Evolutionary conservation across 2,797 vertebrate species (phyloP).

Genomic region (Falco rusticolus): DNA sequence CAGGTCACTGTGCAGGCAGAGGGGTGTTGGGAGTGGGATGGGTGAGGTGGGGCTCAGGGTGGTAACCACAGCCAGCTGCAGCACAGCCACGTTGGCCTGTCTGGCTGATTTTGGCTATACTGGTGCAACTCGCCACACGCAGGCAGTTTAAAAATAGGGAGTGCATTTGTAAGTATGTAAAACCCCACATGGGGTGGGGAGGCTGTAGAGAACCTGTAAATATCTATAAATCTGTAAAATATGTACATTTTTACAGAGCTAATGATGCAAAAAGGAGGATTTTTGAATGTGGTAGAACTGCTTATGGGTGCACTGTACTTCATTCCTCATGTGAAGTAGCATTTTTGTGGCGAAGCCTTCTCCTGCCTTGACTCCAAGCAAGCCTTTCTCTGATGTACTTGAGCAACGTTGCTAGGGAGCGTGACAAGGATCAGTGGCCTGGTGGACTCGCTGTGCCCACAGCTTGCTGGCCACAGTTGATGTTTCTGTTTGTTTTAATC

Average conservation of each 20-base stretch:
- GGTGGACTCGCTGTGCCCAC: not conserved
- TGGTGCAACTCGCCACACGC: not conserved
- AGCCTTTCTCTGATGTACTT: not conserved
- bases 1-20: not conserved
- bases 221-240: constrained; percentile 56
- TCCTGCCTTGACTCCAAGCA: not conserved
- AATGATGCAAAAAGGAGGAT: not conserved
- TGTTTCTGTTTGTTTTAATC: not conserved
- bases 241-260: constrained; percentile 65
- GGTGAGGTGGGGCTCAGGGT: no score
- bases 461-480: not conserved
- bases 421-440: not conserved
- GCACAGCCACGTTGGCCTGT: not conserved
- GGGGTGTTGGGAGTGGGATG: not conserved
- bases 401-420: not conserved
- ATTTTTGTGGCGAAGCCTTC: not conserved
- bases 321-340: not conserved
- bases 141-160: not conserved
- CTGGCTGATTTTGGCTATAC: not conserved
- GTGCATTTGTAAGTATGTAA: not conserved
- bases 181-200: not conserved
- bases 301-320: not conserved
- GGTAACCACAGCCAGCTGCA: not conserved
- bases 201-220: constrained; percentile 27
- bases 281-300: not conserved